Base-by-base conservation (phyloP, 2,888 invertebrate species). In the Drosophila nigritarsus region DNA sequence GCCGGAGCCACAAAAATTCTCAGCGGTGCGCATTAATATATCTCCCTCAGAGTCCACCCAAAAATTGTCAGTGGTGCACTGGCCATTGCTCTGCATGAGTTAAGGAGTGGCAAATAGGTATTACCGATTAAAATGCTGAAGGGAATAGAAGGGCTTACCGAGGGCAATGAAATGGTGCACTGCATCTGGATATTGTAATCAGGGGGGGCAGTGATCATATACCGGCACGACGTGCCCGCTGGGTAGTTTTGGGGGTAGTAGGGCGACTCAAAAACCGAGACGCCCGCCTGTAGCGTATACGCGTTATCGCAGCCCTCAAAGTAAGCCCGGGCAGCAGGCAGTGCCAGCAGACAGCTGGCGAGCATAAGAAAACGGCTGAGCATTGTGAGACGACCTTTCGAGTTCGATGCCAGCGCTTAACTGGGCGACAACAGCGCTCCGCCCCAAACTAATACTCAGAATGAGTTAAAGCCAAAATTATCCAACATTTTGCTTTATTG, bases 41-140 rank as follows among this genome's bases (percentile, higher is more conserved):
- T 92, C 91, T 8, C 93, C 93, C 65, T 93, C 92, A 0, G 61
- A 60, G n/a, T 89, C 83, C 15, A 93, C 5, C 80, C 91, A 93
- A 24, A 93, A 90, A 49, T 77, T 86, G 56, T 93, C 93, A 8
- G 91, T 90, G 4, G 65, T 75, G 65, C 93, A 93, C 15, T 61
- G 54, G 0, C 69, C 67, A 55, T 60, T 49, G 30, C 8, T 65
- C 89, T 90, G 32, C 9, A 2, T 27, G 2, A 2, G 15, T n/a
- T 24, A 11, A 13, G 15, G 29, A 20, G 40, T 55, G n/a, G 7
- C 2, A 0, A 11, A 38, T n/a, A 54, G 18, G 18, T 29, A 15
- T 54, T 32, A 38, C 6, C 50, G 34, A 40, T 53, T 11, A 18
- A 32, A 20, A 11, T 29, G 18, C 40, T 1, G 18, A n/a, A 20